Base-by-base conservation (phyloP, 2,797 vertebrate genomes). In the Centroberyx gerrardi region DNA sequence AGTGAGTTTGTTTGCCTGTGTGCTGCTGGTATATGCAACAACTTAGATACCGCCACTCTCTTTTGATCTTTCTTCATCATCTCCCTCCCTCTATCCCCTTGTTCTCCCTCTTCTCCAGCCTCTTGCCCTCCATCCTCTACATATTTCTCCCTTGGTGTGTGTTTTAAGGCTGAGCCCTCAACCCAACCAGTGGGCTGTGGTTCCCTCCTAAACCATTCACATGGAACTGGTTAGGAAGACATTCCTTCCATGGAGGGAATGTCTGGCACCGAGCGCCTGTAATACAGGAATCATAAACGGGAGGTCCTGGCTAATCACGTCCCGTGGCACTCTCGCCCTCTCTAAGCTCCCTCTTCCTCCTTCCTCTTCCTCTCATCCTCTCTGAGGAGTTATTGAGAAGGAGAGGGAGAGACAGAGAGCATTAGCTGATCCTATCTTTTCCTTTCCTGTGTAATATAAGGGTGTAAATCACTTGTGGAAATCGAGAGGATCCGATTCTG, bases 201-300 rank as follows among this genome's bases (percentile, higher is more conserved):
- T 93, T 93, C 88, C 82, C 90, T 89, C 88, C 84, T 85, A 94
- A 94, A 95, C 92, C 92, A 90, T 95, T 96, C 95, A 95, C 94
- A 95, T 95, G 94, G 94, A 95, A 94, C 92, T 95, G 93, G 93
- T 95, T 95, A 95, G 90, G 79, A 93, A 91, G 92, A 93, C 94
- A 96, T 96, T 95, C 95, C 91, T 95, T 96, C 95, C 94, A 94
- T 91, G 85, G 86, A 95, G 92, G 92, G 93, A 94, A 94, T 94
- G 93, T 95, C 92, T 95, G 94, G 93, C 93, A 93, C 85, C 87
- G 52, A 89, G 81, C 74, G 89, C 87, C 90, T 94, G 92, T 91
- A 94, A 94, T 93, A 91, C 90, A 93, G 88, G 94, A 95, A 94
- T 95, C 93, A 93, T 94, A 94, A 95, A 95, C 72, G 91, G 84